A percentile compares a stretch with the other conserved stretches of the same genome.
Conservation (phyloP, 2,113 vertebrate genomes). For the Spea multiplicata region DNA sequence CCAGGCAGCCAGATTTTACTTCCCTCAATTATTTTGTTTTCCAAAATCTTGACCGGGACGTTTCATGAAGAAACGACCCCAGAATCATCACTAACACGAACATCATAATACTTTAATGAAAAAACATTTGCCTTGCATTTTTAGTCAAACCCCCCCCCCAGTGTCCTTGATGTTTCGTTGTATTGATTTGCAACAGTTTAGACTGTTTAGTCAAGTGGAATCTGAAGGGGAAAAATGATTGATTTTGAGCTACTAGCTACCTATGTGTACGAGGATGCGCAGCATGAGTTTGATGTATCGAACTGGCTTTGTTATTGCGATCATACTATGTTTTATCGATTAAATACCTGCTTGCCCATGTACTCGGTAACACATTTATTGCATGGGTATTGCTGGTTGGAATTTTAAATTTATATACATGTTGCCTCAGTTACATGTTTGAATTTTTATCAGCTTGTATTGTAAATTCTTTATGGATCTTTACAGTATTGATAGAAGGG, state of each 20-base stretch:
- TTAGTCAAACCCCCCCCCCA: constrained; percentile 18
- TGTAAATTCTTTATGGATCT: no score
- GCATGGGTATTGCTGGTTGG: no score
- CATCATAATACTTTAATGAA: neutral
- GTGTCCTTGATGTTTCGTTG: constrained; percentile 44
- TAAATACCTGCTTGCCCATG: neutral
- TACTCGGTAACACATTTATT: neutral
- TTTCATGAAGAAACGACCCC: neutral
- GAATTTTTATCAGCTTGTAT: no score
- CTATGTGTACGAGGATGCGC: constrained; percentile 10
- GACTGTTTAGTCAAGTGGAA: constrained; percentile 29
- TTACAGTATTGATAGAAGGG: no score
- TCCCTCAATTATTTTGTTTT: no score
- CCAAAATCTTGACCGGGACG: no score
- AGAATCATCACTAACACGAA: neutral
- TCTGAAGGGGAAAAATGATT: constrained; percentile 24
- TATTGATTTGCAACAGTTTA: constrained; percentile 38
- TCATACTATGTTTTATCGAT: constrained; percentile 19
- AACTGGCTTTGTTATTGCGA: constrained; percentile 19
- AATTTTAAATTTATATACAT: no score
- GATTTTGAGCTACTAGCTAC: constrained; percentile 15
- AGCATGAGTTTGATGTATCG: constrained; percentile 4
- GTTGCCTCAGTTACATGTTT: no score
- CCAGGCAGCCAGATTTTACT: neutral
- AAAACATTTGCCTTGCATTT: neutral